These are phyloP conservation scores for Diarsia brunnea DNA, from an alignment of 2,888 invertebrate species.

Conservation along the genomic window DNA sequence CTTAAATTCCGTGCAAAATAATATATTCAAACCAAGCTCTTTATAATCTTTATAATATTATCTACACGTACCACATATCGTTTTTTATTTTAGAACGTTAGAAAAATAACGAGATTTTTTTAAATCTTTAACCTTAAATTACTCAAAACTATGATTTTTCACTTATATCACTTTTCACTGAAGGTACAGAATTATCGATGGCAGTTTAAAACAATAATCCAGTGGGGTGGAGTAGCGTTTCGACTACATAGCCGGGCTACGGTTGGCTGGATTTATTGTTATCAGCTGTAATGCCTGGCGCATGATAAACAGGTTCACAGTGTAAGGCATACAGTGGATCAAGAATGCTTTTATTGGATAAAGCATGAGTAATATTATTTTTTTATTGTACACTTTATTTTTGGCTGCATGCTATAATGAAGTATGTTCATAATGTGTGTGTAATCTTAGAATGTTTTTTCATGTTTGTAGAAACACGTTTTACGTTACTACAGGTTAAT, in stretches of 20 bases:
- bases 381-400: neutral
- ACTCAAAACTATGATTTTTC: too few species aligned
- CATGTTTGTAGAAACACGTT: neutral
- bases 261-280: constrained; percentile 44
- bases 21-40: too few species aligned
- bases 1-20: too few species aligned
- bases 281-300: constrained; percentile 33
- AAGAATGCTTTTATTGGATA: neutral
- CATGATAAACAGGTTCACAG: constrained; percentile 45
- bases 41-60: too few species aligned
- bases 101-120: too few species aligned
- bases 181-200: too few species aligned
- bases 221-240: constrained; percentile 37
- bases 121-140: too few species aligned
- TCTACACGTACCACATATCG: too few species aligned
- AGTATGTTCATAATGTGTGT: neutral
- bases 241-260: constrained; percentile 30
- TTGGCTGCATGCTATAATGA: neutral
- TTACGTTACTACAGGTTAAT: neutral
- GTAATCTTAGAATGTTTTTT: neutral
- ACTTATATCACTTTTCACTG: too few species aligned
- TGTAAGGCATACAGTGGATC: constrained; percentile 1
- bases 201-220: constrained; percentile 42
- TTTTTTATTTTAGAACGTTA: too few species aligned
- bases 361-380: neutral